Evolutionary conservation across 1,140 invertebrate species (phyloP), one percentile per base, ranked within the genome.

Genomic region (Varroa destructor): DNA sequence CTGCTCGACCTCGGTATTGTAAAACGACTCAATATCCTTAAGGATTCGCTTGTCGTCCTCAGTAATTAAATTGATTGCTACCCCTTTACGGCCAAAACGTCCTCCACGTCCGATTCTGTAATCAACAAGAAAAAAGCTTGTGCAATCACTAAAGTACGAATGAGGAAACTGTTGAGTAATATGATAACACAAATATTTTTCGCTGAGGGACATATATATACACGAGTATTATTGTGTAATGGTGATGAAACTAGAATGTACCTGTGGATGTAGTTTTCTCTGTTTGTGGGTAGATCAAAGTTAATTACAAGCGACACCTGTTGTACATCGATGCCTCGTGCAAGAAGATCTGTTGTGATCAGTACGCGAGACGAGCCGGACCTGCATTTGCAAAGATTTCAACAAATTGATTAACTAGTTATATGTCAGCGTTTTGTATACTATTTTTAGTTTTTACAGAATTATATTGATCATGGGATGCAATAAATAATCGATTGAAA

Each of bases 31-130:
- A 81, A 99, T 97, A 82, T 99, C 95, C 79, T 91, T 88, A 77
- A 99, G 83, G 74, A 87, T 87, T 82, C 93, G 87, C 78, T 88
- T 89, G 82, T 99, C 97, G 55, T 95, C 91, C 75, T 88, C 85
- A 54, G 93, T 99, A 56, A 99, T 91, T 82, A 99, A 99, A 82
- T 99, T 99, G 76, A 99, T 99, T 74, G 97, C 97, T 78, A 97
- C 95, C 81, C 97, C 97, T 83, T 99, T 99, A 85, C 97, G 89
- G 80, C 97, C 97, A 80, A 99, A 99, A 83, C 97, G 91, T 79
- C 97, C 97, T 83, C 94, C 93, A 83, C 97, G 89, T 81, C 97
- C 97, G 84, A 99, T 99, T 85, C 97, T 67, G 36, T 4, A 46
- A 51, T 51, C 46, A 51, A 3, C 46, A 8, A 51, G 46, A 8